Conservation (phyloP, 2,888 invertebrate species). For the Athetis lepigone region DNA sequence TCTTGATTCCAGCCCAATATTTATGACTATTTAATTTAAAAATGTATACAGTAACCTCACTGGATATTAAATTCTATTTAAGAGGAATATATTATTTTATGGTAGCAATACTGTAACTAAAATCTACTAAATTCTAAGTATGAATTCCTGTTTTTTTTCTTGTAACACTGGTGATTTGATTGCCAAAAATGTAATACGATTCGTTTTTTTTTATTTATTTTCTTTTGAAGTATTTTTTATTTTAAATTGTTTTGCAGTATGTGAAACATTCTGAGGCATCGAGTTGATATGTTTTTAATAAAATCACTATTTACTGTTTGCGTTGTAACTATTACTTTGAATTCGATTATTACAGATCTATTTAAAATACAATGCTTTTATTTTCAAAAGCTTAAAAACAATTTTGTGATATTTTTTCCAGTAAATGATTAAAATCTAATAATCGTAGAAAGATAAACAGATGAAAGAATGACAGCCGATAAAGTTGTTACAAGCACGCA, state of each 20-base stretch:
- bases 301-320: conserved; percentile 42
- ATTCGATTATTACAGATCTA: conserved; percentile 20
- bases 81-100: conserved; percentile 34
- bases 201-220: background rate
- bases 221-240: background rate
- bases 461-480: conserved; percentile 14
- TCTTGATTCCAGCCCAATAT: conserved; percentile 9
- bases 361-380: conserved; percentile 7
- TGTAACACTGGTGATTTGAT: conserved; percentile 18
- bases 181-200: conserved; percentile 12
- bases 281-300: conserved; percentile 58
- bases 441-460: background rate
- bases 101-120: conserved; percentile 43
- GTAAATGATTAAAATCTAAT: background rate
- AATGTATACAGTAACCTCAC: conserved; percentile 25
- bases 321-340: conserved; percentile 4
- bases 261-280: conserved; percentile 17
- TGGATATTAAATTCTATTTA: conserved; percentile 20
- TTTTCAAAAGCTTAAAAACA: conserved; percentile 1
- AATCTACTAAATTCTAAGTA: conserved; percentile 30
- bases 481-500: conserved; percentile 38
- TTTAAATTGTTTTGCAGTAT: background rate
- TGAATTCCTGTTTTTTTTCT: conserved; percentile 18
- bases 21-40: conserved; percentile 33
- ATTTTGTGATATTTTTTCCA: background rate